phyloP scores from a whole-genome alignment of 2,888 invertebrate species.

The Luperina testacea region DNA sequence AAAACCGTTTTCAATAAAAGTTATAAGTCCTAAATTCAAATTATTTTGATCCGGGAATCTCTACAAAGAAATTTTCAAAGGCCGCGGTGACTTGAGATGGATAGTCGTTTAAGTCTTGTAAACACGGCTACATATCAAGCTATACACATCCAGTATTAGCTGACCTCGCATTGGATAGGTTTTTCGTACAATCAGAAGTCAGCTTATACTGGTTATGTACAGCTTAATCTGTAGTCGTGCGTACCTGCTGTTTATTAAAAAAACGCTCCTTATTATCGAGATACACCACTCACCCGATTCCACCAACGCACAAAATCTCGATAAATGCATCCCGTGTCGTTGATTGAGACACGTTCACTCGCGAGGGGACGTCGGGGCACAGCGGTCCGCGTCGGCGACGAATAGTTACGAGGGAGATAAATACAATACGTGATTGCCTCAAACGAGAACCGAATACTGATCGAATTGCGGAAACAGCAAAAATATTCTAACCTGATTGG shows the following conservation, averaged over 20 bases:
- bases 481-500: too few species aligned
- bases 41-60: not conserved
- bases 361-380: slow-evolving; percentile 66
- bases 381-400: slow-evolving; percentile 72
- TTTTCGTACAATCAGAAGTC: not conserved
- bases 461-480: not conserved
- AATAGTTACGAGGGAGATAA: slow-evolving; percentile 75
- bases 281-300: not conserved
- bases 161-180: not conserved
- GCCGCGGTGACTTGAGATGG: too few species aligned
- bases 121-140: too few species aligned
- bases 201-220: too few species aligned
- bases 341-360: slow-evolving; percentile 63
- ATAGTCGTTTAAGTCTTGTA: too few species aligned
- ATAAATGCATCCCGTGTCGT: slow-evolving; percentile 37
- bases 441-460: slow-evolving; percentile 64
- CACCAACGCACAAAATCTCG: slow-evolving; percentile 15
- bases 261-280: not conserved
- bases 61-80: not conserved
- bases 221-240: too few species aligned
- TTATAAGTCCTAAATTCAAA: too few species aligned
- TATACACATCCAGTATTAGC: too few species aligned
- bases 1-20: too few species aligned
- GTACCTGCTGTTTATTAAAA: not conserved
- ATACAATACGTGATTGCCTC: slow-evolving; percentile 59